A percentile compares a stretch with the other conserved stretches of the same genome.
These are phyloP conservation scores for Mungos mungo DNA, from an alignment of 2,113 vertebrate genomes.

Conservation along the genomic window DNA sequence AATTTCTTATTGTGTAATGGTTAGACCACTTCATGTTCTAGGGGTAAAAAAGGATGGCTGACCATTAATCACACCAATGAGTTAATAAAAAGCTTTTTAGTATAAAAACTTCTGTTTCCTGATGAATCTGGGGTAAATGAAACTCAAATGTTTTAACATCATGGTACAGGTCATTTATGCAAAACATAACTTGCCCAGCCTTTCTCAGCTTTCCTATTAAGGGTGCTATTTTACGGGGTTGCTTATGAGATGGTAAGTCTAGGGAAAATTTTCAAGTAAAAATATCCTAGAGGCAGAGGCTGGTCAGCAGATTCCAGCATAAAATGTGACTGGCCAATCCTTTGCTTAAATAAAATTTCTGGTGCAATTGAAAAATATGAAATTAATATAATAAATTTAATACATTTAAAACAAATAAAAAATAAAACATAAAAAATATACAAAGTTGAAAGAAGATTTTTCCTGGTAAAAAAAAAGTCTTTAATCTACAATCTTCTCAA, in stretches of 20 bases:
- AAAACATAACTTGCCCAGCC: slow-evolving; percentile 58
- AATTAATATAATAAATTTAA: neutral
- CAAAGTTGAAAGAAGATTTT: neutral
- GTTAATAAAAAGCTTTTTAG: slow-evolving; percentile 67
- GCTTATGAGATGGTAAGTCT: slow-evolving; percentile 43
- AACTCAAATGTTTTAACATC: slow-evolving; percentile 41
- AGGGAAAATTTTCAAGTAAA: slow-evolving; percentile 9
- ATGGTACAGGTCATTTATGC: neutral
- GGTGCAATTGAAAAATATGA: neutral
- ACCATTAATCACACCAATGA: slow-evolving; percentile 59
- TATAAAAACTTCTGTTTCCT: slow-evolving; percentile 51
- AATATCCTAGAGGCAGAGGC: neutral
- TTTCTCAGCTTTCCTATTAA: slow-evolving; percentile 48
- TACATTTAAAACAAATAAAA: slow-evolving; percentile 35
- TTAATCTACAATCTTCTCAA: slow-evolving; percentile 16
- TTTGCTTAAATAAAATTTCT: neutral
- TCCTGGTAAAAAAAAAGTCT: slow-evolving; percentile 10
- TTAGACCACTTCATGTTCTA: neutral
- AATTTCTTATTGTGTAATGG: neutral
- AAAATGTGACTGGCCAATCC: neutral
- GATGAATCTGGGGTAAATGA: slow-evolving; percentile 70
- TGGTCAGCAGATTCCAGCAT: neutral
- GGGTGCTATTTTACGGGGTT: slow-evolving; percentile 14
- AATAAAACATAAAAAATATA: neutral
- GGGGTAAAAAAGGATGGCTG: slow-evolving; percentile 45